Conservation (phyloP, 2,797 vertebrate genomes). For the Steatocranus sp. region DNA sequence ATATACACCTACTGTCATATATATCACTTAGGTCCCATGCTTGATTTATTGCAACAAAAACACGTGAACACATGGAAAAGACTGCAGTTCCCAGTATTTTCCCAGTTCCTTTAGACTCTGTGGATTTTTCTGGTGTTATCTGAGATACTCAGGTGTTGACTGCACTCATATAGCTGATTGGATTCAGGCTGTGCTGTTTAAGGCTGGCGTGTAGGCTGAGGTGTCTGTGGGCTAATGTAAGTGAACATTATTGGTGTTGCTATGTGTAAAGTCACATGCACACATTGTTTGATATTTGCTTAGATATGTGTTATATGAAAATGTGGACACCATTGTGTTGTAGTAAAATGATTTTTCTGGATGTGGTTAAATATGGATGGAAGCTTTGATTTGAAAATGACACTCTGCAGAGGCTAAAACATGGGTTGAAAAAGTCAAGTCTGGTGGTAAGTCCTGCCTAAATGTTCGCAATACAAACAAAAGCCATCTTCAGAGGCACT, state of each 20-base stretch:
- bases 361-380: not conserved
- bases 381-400: not conserved
- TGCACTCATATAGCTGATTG: not conserved
- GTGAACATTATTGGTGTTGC: not conserved
- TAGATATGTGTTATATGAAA: not conserved
- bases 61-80: not conserved
- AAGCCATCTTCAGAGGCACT: conserved; percentile 3
- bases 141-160: not conserved
- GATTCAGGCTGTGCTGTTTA: not conserved
- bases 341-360: not conserved
- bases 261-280: not conserved
- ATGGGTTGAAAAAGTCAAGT: not conserved
- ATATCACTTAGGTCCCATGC: not conserved
- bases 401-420: not conserved
- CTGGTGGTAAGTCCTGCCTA: not conserved
- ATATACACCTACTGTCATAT: not conserved
- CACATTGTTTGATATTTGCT: not conserved
- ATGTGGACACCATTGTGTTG: not conserved
- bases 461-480: conserved; percentile 4
- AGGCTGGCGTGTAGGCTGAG: not conserved
- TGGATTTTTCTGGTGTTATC: not conserved
- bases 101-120: not conserved
- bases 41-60: not conserved
- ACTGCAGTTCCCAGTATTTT: not conserved
- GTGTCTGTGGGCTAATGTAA: not conserved